Base-by-base conservation (phyloP, 2,113 vertebrate species). In the Hippocampus guttulatus region DNA sequence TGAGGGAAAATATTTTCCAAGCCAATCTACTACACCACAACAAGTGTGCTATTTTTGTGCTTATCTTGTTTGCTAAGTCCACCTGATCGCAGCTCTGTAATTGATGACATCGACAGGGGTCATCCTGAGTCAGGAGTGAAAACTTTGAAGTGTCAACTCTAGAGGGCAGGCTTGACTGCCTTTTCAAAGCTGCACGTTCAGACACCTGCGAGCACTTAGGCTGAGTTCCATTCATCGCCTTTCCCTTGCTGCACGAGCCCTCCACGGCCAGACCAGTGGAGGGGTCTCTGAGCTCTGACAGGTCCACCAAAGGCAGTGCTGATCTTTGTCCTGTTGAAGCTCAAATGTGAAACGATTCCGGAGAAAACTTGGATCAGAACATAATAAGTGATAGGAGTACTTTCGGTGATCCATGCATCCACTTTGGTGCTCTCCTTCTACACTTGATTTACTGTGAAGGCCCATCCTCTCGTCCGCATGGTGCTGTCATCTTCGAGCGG, bases 401-500 rank as follows among this genome's bases (percentile, higher is more conserved):
- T 80, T 76, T 79, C 70, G 82, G 85, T 88, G 87, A 81, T 88
- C 68, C 69, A 33, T 63, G 68, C 71, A 81, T 83, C 81, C 76
- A 82, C 81, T 82, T 73, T 78, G 90, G 89, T 89, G 88, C 88
- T 88, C 81, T 86, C 82, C 83, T 85, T 74, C 75, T 81, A 86
- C 82, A 86, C 85, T 89, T 88, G 87, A 90, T 81, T 71, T 78
- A 70, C 80, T 68, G 71, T 70, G 67, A 83, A 83, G 79, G 82
- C 70, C 76, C 77, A 67, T 43, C 69, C 69, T 77, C 70, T 10
- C 73, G 79, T 85, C 88, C 87, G 85, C 84, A 78, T 83, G 90
- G 88, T 89, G 90, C 89, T 89, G 82, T 79, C 84, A 87, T 90
- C 86, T 79, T 78, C 45, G 25, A 80, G 83, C 88, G 86, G 87